Percentiles rank a stretch among this genome's conserved stretches.
phyloP scores from a whole-genome alignment of 2,888 invertebrate species.

The Neoaliturus tenellus region DNA sequence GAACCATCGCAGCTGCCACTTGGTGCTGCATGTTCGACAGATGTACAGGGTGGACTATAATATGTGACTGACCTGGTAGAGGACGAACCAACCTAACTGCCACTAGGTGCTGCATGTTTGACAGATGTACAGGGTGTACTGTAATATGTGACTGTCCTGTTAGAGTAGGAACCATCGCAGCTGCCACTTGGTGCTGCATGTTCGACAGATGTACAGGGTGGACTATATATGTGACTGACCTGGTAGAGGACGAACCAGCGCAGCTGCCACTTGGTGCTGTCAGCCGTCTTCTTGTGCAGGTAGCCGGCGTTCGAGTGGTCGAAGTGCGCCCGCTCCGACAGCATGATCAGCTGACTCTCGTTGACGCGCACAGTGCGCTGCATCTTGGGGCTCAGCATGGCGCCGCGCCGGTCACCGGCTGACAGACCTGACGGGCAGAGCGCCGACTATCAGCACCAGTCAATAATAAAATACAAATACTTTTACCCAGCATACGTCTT shows the following conservation, averaged over 20 bases:
- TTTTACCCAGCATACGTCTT: no score
- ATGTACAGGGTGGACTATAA: background rate
- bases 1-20: slow-evolving; percentile 92
- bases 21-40: slow-evolving; percentile 85
- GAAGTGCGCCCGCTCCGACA: slow-evolving; percentile 72
- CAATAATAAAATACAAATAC: no score
- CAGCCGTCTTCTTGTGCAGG: slow-evolving; percentile 90
- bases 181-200: slow-evolving; percentile 94
- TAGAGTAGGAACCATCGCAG: slow-evolving; percentile 87
- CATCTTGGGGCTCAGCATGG: slow-evolving; percentile 89
- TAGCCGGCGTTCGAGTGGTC: background rate
- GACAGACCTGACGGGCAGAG: background rate
- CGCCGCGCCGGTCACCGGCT: slow-evolving; percentile 1
- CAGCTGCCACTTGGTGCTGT: slow-evolving; percentile 92
- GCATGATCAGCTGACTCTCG: slow-evolving; percentile 88
- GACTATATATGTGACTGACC: slow-evolving; percentile 79
- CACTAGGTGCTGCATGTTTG: slow-evolving; percentile 92
- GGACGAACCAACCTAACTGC: slow-evolving; percentile 89
- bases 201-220: slow-evolving; percentile 89
- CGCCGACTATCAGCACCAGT: no score
- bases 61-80: slow-evolving; percentile 83
- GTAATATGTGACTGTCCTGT: slow-evolving; percentile 83
- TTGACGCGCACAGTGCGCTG: slow-evolving; percentile 90
- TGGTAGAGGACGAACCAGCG: slow-evolving; percentile 88
- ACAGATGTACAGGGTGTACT: slow-evolving; percentile 85